phyloP scores from a whole-genome alignment of 2,888 invertebrate genomes.

The Cantharis flavilabris region DNA sequence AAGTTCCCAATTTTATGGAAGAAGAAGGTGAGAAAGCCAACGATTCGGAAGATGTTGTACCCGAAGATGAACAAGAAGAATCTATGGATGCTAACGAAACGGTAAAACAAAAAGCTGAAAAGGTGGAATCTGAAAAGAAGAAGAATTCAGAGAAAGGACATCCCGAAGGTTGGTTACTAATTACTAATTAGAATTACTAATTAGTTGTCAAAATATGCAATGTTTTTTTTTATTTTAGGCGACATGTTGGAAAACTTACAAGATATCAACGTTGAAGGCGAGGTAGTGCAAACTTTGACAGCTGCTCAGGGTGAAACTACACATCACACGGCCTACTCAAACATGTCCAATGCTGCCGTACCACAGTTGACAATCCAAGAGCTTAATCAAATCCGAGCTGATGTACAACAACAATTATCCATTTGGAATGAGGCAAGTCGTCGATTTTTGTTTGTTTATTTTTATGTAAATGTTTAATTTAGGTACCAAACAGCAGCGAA shows the following conservation, averaged over 20 bases:
- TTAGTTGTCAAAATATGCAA: not conserved
- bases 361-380: conserved; percentile 48
- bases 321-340: conserved; percentile 69
- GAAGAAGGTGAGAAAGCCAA: conserved; percentile 62
- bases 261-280: conserved; percentile 75
- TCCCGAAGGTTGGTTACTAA: conserved; percentile 43
- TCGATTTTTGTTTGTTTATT: not conserved
- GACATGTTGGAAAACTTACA: conserved; percentile 50
- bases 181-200: no score
- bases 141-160: conserved; percentile 57
- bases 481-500: conserved; percentile 54
- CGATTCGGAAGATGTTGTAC: conserved; percentile 61
- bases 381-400: conserved; percentile 54
- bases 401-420: conserved; percentile 59
- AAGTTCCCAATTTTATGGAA: conserved; percentile 65
- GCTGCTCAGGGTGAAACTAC: conserved; percentile 77
- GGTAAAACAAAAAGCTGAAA: conserved; percentile 56
- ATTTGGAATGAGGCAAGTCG: conserved; percentile 57
- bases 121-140: conserved; percentile 55
- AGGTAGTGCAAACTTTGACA: conserved; percentile 66
- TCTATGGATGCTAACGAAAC: conserved; percentile 48
- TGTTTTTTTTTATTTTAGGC: conserved; percentile 33
- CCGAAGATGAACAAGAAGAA: conserved; percentile 44
- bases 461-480: conserved; percentile 11
- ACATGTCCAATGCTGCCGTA: conserved; percentile 36